These are phyloP conservation scores for Gadopsis marmoratus DNA, from an alignment of 2,797 vertebrate species.

Conservation along the genomic window DNA sequence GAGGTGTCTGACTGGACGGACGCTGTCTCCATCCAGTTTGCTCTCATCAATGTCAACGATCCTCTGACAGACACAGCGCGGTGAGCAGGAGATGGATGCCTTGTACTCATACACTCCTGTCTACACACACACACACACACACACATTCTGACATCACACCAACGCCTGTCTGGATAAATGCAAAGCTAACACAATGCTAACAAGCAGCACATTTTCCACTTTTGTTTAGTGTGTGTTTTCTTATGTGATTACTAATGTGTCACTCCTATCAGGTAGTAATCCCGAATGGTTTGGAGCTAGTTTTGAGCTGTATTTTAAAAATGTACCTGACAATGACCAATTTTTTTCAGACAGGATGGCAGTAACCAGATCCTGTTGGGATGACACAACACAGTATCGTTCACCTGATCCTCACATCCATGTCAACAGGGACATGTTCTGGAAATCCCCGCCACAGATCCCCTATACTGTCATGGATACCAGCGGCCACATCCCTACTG, in stretches of 20 bases:
- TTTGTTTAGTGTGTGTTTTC: neutral
- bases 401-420: constrained; percentile 63
- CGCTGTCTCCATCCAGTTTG: constrained; percentile 79
- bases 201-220: neutral
- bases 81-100: constrained; percentile 56
- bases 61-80: constrained; percentile 54
- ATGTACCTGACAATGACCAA: neutral
- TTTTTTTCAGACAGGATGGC: constrained; percentile 22
- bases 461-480: constrained; percentile 58
- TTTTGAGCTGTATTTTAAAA: neutral
- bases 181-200: constrained; percentile 11
- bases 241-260: neutral
- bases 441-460: constrained; percentile 80
- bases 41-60: constrained; percentile 80
- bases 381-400: constrained; percentile 69
- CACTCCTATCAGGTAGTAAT: neutral
- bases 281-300: neutral
- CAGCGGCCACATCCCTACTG: constrained; percentile 41
- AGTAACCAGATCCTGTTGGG: constrained; percentile 65
- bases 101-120: constrained; percentile 48
- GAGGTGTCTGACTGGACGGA: constrained; percentile 72
- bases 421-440: constrained; percentile 59
- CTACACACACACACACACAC: constrained; percentile 33
- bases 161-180: neutral
- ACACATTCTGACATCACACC: constrained; percentile 38